These are phyloP conservation scores for Tenodera sinensis DNA, from an alignment of 2,888 invertebrate species.

Conservation along the genomic window DNA sequence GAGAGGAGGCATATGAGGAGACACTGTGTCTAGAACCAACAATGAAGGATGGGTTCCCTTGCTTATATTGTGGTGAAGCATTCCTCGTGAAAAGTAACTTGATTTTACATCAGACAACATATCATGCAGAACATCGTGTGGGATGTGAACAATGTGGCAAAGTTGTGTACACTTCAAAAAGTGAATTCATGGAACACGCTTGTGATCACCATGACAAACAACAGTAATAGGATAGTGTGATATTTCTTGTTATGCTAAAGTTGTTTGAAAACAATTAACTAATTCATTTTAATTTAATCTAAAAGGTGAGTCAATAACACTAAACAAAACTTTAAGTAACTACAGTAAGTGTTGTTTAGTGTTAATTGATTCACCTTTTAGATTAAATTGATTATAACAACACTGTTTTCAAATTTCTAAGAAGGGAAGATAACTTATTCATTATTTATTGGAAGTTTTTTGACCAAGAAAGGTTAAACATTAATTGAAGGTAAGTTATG, in stretches of 20 bases:
- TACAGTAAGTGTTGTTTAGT: too few species aligned
- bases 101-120: slow-evolving; percentile 26
- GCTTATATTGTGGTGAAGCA: slow-evolving; percentile 24
- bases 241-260: background rate
- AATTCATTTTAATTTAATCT: too few species aligned
- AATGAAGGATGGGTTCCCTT: slow-evolving; percentile 19
- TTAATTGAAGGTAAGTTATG: too few species aligned
- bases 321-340: too few species aligned
- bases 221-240: background rate
- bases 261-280: background rate
- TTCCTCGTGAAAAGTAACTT: slow-evolving; percentile 25
- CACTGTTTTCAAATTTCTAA: too few species aligned
- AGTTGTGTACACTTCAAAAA: slow-evolving; percentile 14
- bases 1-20: slow-evolving; percentile 4
- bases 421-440: too few species aligned
- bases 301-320: too few species aligned
- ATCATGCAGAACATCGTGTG: slow-evolving; percentile 20
- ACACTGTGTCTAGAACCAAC: slow-evolving; percentile 11
- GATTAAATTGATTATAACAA: too few species aligned
- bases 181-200: slow-evolving; percentile 25
- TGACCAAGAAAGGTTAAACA: too few species aligned
- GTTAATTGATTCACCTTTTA: too few species aligned
- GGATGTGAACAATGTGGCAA: slow-evolving; percentile 24
- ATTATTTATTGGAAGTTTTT: too few species aligned
- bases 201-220: slow-evolving; percentile 16